A percentile compares a stretch with the other conserved stretches of the same genome.
Evolutionary conservation across 2,113 vertebrate genomes (phyloP).

Genomic region (Oncorhynchus tshawytscha): DNA sequence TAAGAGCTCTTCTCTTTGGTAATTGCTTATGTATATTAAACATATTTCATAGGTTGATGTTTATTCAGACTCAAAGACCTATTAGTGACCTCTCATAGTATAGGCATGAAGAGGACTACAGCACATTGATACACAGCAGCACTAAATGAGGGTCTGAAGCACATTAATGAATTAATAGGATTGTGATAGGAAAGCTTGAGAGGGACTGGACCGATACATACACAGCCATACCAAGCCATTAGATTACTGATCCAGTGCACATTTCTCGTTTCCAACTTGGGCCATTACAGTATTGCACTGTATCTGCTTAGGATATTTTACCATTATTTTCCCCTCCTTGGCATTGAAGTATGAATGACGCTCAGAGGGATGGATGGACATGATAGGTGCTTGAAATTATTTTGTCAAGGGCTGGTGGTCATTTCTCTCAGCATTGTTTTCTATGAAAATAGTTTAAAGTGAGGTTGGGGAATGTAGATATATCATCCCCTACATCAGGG

Average conservation of each 20-base stretch:
- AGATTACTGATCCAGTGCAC: too few species aligned
- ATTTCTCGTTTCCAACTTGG: not conserved
- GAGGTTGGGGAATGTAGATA: too few species aligned
- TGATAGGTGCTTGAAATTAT: not conserved
- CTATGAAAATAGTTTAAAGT: too few species aligned
- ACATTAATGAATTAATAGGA: conserved; percentile 31
- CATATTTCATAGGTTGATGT: conserved; percentile 5
- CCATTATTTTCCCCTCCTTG: not conserved
- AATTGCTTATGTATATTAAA: conserved; percentile 10
- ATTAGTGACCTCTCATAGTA: conserved; percentile 6
- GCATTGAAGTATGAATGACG: not conserved
- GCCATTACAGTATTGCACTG: not conserved
- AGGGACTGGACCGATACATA: too few species aligned
- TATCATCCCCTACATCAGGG: too few species aligned
- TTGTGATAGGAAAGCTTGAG: conserved; percentile 14
- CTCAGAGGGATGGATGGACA: not conserved
- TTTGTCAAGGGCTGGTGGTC: not conserved
- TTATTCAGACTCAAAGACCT: conserved; percentile 13
- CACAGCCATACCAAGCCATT: too few species aligned
- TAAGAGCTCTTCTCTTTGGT: not conserved
- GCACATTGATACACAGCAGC: conserved; percentile 18
- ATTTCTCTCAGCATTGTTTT: not conserved
- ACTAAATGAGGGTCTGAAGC: conserved; percentile 25
- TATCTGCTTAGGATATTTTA: not conserved
- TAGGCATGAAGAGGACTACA: conserved; percentile 5